Evolutionary conservation across 2,888 invertebrate species (phyloP), one percentile per base, ranked within the genome.

Genomic region (Calameuta filiformis): DNA sequence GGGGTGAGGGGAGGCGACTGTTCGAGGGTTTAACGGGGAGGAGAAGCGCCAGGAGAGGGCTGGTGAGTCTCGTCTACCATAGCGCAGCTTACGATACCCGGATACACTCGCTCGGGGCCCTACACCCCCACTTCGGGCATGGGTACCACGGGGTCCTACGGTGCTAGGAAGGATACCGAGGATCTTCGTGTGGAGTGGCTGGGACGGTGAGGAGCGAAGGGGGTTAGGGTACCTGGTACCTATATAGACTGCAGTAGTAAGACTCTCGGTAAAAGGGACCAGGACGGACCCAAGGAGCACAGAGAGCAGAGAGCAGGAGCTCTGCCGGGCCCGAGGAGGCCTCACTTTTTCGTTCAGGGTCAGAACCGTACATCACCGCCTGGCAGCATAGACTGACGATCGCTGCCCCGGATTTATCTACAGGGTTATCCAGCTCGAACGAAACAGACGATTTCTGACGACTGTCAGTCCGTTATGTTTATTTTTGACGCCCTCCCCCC

Each of bases 341-440:
- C 82, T 81, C 73, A 78, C 85, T 87, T 88, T 88, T 89, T 87
- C 87, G 84, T 87, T 89, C 89, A 90, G 90, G 89, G 90, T 90
- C 90, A 89, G 86, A 87, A 87, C 85, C 87, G 89, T 89, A 89
- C 89, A 88, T 89, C 90, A 88, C 86, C 87, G 86, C 85, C 79
- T 82, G 37, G 75, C 84, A 83, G 82, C 85, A 83, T 85, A 86
- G 88, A 87, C 87, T 86, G 87, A 88, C 87, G 87, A 89, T 88
- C 87, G 85, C 84, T 82, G 83, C 69, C 35, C 73, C 75, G 78
- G 77, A 74, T 77, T 77, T 75, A 79, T 56, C 56, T 56, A 56
- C 56, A 56, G 56, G 75, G 79, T 81, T 81, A 83, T 82, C 80
- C 81, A 74, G 77, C 68, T 77, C 76, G 80, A 81, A 80, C 56